Conservation (phyloP, 1,140 invertebrate genomes). For the Ericerus pela region DNA sequence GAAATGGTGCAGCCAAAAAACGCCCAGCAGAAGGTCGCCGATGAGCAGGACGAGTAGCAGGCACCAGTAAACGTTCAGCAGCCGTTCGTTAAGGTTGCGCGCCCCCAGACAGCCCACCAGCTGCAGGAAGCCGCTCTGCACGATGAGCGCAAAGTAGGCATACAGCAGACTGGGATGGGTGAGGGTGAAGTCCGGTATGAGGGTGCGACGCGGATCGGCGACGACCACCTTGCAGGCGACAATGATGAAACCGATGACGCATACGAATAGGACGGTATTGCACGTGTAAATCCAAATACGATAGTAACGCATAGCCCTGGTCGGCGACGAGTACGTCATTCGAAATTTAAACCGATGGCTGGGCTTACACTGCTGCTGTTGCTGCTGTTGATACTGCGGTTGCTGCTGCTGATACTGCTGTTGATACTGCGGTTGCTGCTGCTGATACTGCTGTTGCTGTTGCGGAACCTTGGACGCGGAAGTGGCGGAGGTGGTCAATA, state of each 20-base stretch:
- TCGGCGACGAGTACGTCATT: slow-evolving; percentile 19
- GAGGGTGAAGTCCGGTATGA: slow-evolving; percentile 54
- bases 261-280: slow-evolving; percentile 68
- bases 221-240: slow-evolving; percentile 55
- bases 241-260: slow-evolving; percentile 61
- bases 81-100: slow-evolving; percentile 55
- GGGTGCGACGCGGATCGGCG: slow-evolving; percentile 37
- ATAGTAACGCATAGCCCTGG: slow-evolving; percentile 49
- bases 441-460: no score
- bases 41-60: slow-evolving; percentile 59
- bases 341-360: slow-evolving; percentile 13
- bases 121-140: slow-evolving; percentile 42
- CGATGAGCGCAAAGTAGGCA: slow-evolving; percentile 60
- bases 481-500: no score
- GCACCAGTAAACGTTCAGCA: slow-evolving; percentile 74
- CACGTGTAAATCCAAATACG: slow-evolving; percentile 84
- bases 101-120: slow-evolving; percentile 62
- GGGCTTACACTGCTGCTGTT: not conserved
- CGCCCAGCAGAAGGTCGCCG: slow-evolving; percentile 66
- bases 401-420: no score
- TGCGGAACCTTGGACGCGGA: no score
- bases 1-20: slow-evolving; percentile 74
- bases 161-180: slow-evolving; percentile 64
- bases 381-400: no score
- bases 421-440: slow-evolving; percentile 10